Base-by-base conservation (phyloP, 2,888 invertebrate genomes). In the Parnassius smintheus region DNA sequence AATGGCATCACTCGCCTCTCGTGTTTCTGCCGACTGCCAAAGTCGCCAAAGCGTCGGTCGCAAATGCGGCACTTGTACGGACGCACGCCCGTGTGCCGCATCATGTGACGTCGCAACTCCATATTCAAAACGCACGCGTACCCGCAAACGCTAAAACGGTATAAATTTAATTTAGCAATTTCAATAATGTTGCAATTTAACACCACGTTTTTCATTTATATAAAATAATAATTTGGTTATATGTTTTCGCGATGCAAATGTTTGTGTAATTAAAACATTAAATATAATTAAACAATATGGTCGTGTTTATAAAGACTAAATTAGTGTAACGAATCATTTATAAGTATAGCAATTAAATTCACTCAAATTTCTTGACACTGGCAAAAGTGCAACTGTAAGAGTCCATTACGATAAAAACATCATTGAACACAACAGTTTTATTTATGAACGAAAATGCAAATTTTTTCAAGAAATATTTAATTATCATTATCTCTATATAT, bases 51-150 rank as follows among this genome's bases (percentile, higher is more conserved):
- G 49, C 88, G 83, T 0, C 91, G 74, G 68, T 91, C 91, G 67
- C 91, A 91, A 35, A 89, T 83, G 41, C 91, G 79, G 64, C 91
- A 91, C 80, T 91, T 88, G 85, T 90, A 90, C 0, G 91, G 90
- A 0, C 87, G 78, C 63, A 84, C 82, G 61, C 91, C 91, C 18
- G 91, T 91, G 75, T 91, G 91, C 0, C 90, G 83, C 82, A 89
- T 83, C 91, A 91, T 91, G 72, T 91, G 91, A 0, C 92, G 87
- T 0, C 81, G 79, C 48, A 82, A 68, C 72, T 82, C 82, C 82
- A 81, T 81, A 71, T 81, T 82, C 22, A 80, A 69, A 44, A 81
- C 80, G 69, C 82, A 80, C 66, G 82, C 76, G 71, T 81, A 83
- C n/a, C 81, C 81, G 75, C 83, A 83, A 45, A 83, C 73, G 66